These are phyloP conservation scores for Psittacus erithacus DNA, from an alignment of 2,113 vertebrate species.

Conservation along the genomic window DNA sequence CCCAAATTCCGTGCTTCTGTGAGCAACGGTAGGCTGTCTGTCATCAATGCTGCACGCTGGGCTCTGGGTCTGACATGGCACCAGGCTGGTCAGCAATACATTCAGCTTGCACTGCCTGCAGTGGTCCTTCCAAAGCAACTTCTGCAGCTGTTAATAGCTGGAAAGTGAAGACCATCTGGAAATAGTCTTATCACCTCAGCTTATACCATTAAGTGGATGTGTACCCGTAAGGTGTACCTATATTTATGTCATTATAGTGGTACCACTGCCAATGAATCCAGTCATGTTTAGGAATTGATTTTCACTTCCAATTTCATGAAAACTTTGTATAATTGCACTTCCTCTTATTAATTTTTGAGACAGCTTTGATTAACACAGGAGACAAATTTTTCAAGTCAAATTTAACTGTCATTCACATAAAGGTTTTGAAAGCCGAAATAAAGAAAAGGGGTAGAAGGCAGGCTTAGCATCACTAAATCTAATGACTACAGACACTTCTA, in stretches of 20 bases:
- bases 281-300: background rate
- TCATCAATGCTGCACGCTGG: background rate
- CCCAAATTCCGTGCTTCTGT: background rate
- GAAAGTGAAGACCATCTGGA: background rate
- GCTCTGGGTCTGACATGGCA: background rate
- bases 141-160: background rate
- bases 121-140: background rate
- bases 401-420: background rate
- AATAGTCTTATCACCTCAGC: background rate
- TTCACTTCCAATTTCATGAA: background rate
- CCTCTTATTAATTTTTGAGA: background rate
- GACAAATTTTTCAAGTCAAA: background rate
- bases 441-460: background rate
- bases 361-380: background rate
- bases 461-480: background rate
- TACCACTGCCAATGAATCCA: background rate
- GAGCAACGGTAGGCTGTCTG: background rate
- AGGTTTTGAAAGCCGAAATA: background rate
- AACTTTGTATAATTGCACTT: background rate
- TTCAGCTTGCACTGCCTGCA: background rate
- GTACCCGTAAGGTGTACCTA: background rate
- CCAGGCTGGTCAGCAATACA: background rate
- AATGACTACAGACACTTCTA: background rate
- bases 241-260: accelerated
- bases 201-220: background rate